Base-by-base conservation (phyloP, 23 tunicate genomes). In the Diplosoma virens region DNA sequence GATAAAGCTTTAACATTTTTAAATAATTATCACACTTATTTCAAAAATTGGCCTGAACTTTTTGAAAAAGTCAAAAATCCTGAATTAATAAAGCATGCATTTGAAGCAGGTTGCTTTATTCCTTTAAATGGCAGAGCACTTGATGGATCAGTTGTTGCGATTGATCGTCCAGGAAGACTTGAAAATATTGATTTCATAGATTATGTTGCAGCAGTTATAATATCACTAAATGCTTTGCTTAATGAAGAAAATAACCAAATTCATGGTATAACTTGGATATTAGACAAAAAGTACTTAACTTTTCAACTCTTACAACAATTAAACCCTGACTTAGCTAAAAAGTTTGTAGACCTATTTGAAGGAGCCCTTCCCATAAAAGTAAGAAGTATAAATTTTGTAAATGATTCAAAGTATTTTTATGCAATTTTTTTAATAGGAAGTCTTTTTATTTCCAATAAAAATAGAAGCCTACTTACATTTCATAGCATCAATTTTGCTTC, bases 41-140 rank as follows among this genome's bases (percentile, higher is more conserved):
- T 68, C 67, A 47, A 25, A 2, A 32, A 29, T 28, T 77, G 72
- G 48, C 66, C 89, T 29, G 95, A 88, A 69, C 80, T 77, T 18
- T 88, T 82, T 76, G 87, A 88, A n/a, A 82, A 70, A 67, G 75
- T 88, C 2, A 73, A 82, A 55, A 77, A 88, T 68, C 95, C 95
- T 3, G 33, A 25, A 18, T 41, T 58, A 25, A 67, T 88, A 0
- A 26, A 54, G 26, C 77, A 71, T 11, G 47, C 76, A 25, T 54
- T 88, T 24, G 79, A 66, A 25, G 58, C 74, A 14, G 84, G 87
- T 0, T 77, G 66, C 34, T 36, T 81, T 58, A 46, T 88, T 6
- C 50, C 55, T 1, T 26, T 33, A 30, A 61, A 46, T 32, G 95
- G 78, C 16, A 64, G 74, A 59, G 97, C 97, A 3, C 30, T 35